Base-by-base conservation (phyloP, 2,113 vertebrate species). In the Vanacampus margaritifer region DNA sequence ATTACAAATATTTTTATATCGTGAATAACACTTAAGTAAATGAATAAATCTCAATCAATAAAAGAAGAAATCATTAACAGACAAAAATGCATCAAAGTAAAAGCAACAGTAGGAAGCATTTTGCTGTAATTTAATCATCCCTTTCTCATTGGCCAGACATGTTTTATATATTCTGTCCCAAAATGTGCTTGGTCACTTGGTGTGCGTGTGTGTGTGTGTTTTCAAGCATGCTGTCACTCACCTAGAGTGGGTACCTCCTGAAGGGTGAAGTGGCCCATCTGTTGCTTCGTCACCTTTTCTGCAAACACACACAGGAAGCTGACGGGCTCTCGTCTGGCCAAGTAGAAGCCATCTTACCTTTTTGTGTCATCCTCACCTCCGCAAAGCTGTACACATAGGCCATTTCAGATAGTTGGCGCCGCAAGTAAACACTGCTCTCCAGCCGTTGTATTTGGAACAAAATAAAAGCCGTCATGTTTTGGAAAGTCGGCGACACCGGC, bases 191-290 rank as follows among this genome's bases (percentile, higher is more conserved):
- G 23, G 51, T 54, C 51, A 54, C 51, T 54, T 54, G 10, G 51
- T 54, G 51, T 53, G 21, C 10, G 21, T 50, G 48, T 23, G n/a
- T 50, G 57, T n/a, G 4, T 57, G 54, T 32, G 57, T 36, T 3
- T 32, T 28, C 9, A 57, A 1, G 14, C 56, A 26, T 54, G 28
- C 35, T 60, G 35, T 37, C 58, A 60, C 58, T 35, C 56, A 17
- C 28, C 32, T 35, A 35, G 16, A 58, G 58, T 60, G 58, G 32
- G 58, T 58, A 60, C 37, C 58, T 60, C 58, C 35, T 60, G 58
- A 37, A 37, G 58, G 58, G 11, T 60, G 32, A 60, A 39, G 58
- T 61, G 58, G 58, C 36, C 58, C 58, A 61, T 61, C 58, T 41
- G 58, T 39, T 61, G 58, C 58, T 12, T 10, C 35, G 36, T 61